A percentile compares a stretch with the other conserved stretches of the same genome.
These are phyloP conservation scores for Operophtera brumata DNA, from an alignment of 2,888 invertebrate genomes.

Conservation along the genomic window DNA sequence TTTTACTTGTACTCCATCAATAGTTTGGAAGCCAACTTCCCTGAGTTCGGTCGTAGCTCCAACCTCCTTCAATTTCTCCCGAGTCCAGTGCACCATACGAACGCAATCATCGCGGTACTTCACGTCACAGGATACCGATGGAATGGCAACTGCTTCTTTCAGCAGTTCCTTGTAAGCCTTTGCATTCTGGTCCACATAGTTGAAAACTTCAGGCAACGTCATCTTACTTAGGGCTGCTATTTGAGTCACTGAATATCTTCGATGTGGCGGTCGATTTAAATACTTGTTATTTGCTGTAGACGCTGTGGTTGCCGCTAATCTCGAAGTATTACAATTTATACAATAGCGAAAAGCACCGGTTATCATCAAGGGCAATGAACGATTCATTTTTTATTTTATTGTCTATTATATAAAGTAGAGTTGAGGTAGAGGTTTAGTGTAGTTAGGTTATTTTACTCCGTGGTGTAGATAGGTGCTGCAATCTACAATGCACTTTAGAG, in stretches of 20 bases:
- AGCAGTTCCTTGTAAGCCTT: conserved; percentile 88
- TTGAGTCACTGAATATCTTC: conserved; percentile 44
- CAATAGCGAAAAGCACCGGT: conserved; percentile 32
- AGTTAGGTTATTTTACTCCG: too few species aligned
- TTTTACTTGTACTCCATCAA: conserved; percentile 87
- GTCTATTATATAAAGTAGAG: too few species aligned
- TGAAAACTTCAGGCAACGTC: conserved; percentile 75
- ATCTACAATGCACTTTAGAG: too few species aligned
- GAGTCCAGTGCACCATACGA: conserved; percentile 93
- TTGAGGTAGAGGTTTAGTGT: too few species aligned
- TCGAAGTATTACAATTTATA: conserved; percentile 41
- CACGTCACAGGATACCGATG: conserved; percentile 96
- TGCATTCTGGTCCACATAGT: conserved; percentile 90
- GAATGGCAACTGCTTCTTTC: conserved; percentile 93
- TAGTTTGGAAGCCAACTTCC: conserved; percentile 87
- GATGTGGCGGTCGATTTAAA: conserved; percentile 35
- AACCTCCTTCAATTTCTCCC: conserved; percentile 83
- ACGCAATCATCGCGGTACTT: conserved; percentile 89
- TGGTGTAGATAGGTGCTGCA: too few species aligned
- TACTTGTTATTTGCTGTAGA: conserved; percentile 33
- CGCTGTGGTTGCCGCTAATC: conserved; percentile 44
- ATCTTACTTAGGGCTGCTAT: conserved; percentile 54
- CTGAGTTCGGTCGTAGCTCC: conserved; percentile 87
- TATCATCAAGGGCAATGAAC: conserved; percentile 34
- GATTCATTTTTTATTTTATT: conserved; percentile 20